phyloP scores from a whole-genome alignment of 1,140 invertebrate genomes.

The Aphis craccivora region DNA sequence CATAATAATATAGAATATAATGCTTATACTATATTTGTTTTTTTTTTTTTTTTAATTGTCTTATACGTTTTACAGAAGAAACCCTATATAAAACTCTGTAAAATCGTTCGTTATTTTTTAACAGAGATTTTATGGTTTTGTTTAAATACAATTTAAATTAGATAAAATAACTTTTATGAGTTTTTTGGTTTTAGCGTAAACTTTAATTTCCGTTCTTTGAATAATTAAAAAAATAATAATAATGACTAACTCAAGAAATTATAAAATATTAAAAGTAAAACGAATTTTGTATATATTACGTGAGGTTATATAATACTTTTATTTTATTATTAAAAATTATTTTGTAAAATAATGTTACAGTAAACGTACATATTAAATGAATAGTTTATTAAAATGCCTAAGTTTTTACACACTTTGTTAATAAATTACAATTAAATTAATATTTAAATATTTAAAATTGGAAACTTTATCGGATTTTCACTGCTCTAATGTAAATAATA shows the following conservation, averaged over 20 bases:
- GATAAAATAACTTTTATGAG: background rate
- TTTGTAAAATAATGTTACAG: background rate
- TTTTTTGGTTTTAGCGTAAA: background rate
- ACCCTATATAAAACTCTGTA: background rate
- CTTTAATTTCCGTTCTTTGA: background rate
- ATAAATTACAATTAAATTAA: background rate
- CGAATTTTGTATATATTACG: background rate
- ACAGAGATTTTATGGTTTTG: background rate
- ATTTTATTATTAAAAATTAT: background rate
- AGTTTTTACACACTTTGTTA: background rate
- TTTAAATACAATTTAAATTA: background rate
- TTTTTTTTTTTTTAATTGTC: background rate
- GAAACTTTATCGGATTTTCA: background rate
- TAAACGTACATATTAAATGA: background rate
- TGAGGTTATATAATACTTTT: background rate
- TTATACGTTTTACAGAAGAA: background rate
- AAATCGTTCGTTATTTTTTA: background rate
- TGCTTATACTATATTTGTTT: background rate
- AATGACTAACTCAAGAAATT: background rate
- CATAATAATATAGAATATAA: background rate
- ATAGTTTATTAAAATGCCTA: background rate
- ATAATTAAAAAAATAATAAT: conserved; percentile 19
- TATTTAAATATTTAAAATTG: background rate
- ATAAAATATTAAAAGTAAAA: background rate
- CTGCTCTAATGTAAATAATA: background rate